Percentiles rank a stretch among this genome's conserved stretches.
Evolutionary conservation across 1,140 invertebrate species (phyloP).

Genomic region (Drosophila miranda): DNA sequence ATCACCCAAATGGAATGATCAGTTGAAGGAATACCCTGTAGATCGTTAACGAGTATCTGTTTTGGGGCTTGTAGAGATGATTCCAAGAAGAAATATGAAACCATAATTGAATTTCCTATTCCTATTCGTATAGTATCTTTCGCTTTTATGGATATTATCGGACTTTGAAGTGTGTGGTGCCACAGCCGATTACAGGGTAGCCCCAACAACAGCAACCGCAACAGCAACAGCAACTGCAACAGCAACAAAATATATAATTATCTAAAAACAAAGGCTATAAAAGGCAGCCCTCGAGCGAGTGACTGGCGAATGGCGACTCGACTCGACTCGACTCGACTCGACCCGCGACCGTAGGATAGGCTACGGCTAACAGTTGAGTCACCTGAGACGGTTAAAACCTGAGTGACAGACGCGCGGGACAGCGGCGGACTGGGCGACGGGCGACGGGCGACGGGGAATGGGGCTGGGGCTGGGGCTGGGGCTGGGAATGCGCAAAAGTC

Average conservation of each 20-base stretch:
- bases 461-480: slow-evolving; percentile 3
- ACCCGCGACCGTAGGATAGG: too few relatives aligned
- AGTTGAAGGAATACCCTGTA: slow-evolving; percentile 6
- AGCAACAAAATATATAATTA: slow-evolving; percentile 29
- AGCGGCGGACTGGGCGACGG: too few relatives aligned
- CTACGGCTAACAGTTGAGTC: slow-evolving; percentile 54
- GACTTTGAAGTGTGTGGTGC: too few relatives aligned
- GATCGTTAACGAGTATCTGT: not conserved
- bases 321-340: too few relatives aligned
- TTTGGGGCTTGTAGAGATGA: not conserved
- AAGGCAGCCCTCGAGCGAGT: slow-evolving; percentile 42
- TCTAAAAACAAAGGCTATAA: slow-evolving; percentile 47
- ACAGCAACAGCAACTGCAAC: slow-evolving; percentile 19
- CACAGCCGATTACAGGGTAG: slow-evolving; percentile 13
- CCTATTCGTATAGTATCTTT: too few relatives aligned
- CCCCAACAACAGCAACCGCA: not conserved
- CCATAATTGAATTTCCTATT: too few relatives aligned
- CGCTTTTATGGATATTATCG: too few relatives aligned
- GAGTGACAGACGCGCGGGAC: slow-evolving; percentile 37
- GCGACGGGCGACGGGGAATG: slow-evolving; percentile 24
- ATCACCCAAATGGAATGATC: slow-evolving; percentile 6
- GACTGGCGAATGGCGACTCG: slow-evolving; percentile 5
- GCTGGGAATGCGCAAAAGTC: slow-evolving; percentile 79
- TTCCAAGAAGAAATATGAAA: too few relatives aligned
- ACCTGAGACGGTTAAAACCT: slow-evolving; percentile 54